Evolutionary conservation across 2,888 invertebrate genomes (phyloP).

Genomic region (Acrocyrtus sp.): DNA sequence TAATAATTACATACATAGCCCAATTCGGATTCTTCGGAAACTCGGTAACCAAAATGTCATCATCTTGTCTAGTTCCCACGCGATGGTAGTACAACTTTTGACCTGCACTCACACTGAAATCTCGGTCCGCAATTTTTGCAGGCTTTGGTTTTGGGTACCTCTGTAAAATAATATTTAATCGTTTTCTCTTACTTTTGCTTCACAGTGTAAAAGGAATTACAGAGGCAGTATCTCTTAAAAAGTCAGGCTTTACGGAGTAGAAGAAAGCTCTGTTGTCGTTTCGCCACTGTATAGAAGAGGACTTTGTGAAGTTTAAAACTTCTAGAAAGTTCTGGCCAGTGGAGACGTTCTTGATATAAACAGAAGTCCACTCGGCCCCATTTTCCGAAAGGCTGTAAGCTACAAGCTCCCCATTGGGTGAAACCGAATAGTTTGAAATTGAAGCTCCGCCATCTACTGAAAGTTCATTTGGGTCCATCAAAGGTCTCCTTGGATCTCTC

Average conservation of each 20-base stretch:
- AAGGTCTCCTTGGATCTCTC: conserved; percentile 80
- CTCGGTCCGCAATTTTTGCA: conserved; percentile 90
- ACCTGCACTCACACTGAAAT: conserved; percentile 84
- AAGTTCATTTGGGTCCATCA: conserved; percentile 94
- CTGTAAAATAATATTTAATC: conserved; percentile 67
- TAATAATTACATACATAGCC: conserved; percentile 78
- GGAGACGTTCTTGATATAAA: conserved; percentile 81
- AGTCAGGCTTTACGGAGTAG: conserved; percentile 76
- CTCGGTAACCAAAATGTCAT: conserved; percentile 88
- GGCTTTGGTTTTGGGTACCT: conserved; percentile 75
- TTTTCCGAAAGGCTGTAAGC: conserved; percentile 92
- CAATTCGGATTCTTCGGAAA: conserved; percentile 89
- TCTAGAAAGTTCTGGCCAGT: conserved; percentile 88
- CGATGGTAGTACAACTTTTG: conserved; percentile 94
- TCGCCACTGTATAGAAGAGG: conserved; percentile 91
- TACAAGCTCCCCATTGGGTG: conserved; percentile 88
- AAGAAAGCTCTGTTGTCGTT: conserved; percentile 95
- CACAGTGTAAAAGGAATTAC: background rate
- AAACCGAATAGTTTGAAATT: conserved; percentile 79
- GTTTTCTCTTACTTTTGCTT: background rate
- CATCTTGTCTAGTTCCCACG: conserved; percentile 83
- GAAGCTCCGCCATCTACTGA: conserved; percentile 92
- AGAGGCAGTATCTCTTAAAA: too few relatives aligned
- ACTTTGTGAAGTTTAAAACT: conserved; percentile 88
- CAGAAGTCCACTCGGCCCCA: conserved; percentile 96